Conservation (phyloP, 2,888 invertebrate species). For the Nomada fucata region DNA sequence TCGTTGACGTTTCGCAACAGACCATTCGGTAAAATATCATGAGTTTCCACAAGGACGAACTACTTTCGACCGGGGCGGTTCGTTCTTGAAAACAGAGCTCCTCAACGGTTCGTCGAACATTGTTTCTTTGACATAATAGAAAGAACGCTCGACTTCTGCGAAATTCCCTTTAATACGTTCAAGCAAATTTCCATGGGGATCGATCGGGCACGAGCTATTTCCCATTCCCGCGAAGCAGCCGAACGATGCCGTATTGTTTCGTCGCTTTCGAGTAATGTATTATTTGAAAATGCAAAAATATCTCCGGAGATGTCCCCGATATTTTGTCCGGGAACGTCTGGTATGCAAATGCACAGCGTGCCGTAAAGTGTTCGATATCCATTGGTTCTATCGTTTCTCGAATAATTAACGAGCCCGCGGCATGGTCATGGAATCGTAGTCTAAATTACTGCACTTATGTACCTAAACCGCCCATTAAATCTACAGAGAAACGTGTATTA, state of each 20-base stretch:
- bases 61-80: no score
- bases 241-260: slow-evolving; percentile 12
- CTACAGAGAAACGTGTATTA: slow-evolving; percentile 58
- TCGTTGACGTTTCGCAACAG: no score
- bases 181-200: slow-evolving; percentile 29
- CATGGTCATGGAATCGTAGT: slow-evolving; percentile 52
- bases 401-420: slow-evolving; percentile 67
- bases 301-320: slow-evolving; percentile 26
- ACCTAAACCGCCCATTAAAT: slow-evolving; percentile 67
- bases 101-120: not conserved
- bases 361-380: slow-evolving; percentile 42
- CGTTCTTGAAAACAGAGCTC: not conserved
- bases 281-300: slow-evolving; percentile 5
- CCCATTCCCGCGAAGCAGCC: not conserved
- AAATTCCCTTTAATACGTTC: slow-evolving; percentile 23
- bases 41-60: not conserved
- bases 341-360: slow-evolving; percentile 25
- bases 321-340: not conserved
- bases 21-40: not conserved
- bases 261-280: not conserved
- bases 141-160: not conserved
- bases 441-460: slow-evolving; percentile 63
- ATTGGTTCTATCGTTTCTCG: slow-evolving; percentile 48
- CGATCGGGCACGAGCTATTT: slow-evolving; percentile 14
- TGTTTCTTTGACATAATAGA: not conserved